These are phyloP conservation scores for Cotesia congregata DNA, from an alignment of 2,888 invertebrate genomes.

Conservation along the genomic window DNA sequence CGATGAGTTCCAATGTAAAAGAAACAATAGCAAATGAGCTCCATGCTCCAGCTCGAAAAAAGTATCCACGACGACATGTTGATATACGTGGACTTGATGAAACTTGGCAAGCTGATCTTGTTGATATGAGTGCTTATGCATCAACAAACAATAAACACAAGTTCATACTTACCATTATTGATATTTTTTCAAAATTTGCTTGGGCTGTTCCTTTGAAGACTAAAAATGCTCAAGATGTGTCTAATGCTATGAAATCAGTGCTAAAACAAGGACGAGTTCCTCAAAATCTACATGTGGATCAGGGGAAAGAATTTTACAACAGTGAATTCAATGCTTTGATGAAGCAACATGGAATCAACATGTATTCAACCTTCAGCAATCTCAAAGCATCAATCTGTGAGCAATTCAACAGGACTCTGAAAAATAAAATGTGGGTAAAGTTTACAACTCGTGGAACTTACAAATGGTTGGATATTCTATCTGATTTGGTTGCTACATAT, in stretches of 20 bases:
- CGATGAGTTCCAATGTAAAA: background rate
- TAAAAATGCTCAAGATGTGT: no score
- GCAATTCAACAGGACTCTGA: background rate
- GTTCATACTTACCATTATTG: no score
- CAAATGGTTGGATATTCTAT: background rate
- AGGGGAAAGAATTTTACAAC: constrained; percentile 54
- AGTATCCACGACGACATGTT: constrained; percentile 58
- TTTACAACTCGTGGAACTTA: background rate
- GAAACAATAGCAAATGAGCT: constrained; percentile 56
- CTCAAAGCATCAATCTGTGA: constrained; percentile 49
- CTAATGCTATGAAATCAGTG: no score
- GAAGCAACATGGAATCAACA: constrained; percentile 38
- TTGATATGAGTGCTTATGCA: no score
- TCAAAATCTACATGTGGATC: no score
- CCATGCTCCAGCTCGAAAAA: constrained; percentile 59
- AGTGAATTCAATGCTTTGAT: constrained; percentile 39
- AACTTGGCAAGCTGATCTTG: constrained; percentile 68
- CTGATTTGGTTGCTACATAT: background rate
- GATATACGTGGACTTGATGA: constrained; percentile 65
- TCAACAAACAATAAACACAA: no score
- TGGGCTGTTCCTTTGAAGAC: no score
- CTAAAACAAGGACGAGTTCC: no score
- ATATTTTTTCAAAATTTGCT: no score
- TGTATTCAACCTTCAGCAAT: constrained; percentile 48
- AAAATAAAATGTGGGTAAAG: background rate